Evolutionary conservation across 1,140 invertebrate genomes (phyloP), one percentile per base, ranked within the genome.

Genomic region (Glossosoma conforme): DNA sequence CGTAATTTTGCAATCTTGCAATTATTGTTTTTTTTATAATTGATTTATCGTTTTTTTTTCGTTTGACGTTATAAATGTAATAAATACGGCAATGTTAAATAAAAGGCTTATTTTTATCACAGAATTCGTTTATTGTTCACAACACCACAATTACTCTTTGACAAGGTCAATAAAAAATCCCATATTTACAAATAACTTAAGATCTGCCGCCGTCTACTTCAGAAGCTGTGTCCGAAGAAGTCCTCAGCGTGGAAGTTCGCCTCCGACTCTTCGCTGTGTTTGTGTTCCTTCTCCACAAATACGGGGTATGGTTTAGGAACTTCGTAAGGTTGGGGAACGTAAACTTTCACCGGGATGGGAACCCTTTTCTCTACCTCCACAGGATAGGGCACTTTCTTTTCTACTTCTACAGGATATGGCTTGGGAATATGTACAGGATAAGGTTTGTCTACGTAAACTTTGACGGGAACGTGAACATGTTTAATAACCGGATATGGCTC

Each of bases 401-500:
- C 77, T 13, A 78, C 64, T 3, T 67, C 66, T 18, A 77, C 70
- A 2, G 72, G 72, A 21, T 76, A 65, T 2, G 74, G 75, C 38
- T 74, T 70, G 14, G 73, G 65, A 8, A 76, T 66, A 50, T 66
- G 70, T 1, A 75, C 68, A 0, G 72, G 66, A 36, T 70, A 70
- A 1, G 73, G 74, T 42, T 74, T 68, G n/a, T 70, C 71, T 17
- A 69, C 64, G 5, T 70, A 69, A 1, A 78, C 74, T 61, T 68
- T 72, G 0, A 81, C 70, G n/a, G 68, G 68, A 13, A 64, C 37
- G 0, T 65, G 64, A 5, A 79, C 65, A 35, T 72, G 69, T 54
- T 70, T 77, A 35, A 76, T 65, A 13, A 79, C 75, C 24, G 80
- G 78, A 52, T 76, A 70, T 0, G 72, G 77, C 52, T 81, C 79